Percentiles rank a stretch among this genome's conserved stretches.
Conservation (phyloP, 2,113 vertebrate genomes). For the Colistium nudipinnis region DNA sequence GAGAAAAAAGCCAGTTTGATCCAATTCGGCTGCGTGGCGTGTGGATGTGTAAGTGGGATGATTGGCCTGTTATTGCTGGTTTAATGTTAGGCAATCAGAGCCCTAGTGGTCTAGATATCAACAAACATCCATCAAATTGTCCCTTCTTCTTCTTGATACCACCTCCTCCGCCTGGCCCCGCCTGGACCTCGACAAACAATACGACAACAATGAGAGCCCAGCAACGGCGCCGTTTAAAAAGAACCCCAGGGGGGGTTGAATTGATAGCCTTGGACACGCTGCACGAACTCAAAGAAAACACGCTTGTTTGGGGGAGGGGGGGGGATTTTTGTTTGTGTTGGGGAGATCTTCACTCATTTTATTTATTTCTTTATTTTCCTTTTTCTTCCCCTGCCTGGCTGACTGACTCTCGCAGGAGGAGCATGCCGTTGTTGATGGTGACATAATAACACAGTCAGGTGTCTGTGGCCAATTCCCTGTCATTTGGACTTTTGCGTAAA, state of each 20-base stretch:
- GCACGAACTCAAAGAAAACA: slow-evolving; percentile 59
- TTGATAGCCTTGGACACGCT: slow-evolving; percentile 70
- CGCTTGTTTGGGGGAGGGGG: slow-evolving; percentile 62
- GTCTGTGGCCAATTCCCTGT: slow-evolving; percentile 78
- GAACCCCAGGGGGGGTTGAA: slow-evolving; percentile 78
- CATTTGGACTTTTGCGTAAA: slow-evolving; percentile 84
- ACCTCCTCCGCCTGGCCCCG: slow-evolving; percentile 90
- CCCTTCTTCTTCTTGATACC: slow-evolving; percentile 95
- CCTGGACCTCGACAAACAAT: slow-evolving; percentile 88
- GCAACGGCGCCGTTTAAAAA: slow-evolving; percentile 85
- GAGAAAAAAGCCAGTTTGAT: slow-evolving; percentile 90
- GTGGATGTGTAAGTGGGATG: slow-evolving; percentile 99
- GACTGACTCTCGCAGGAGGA: slow-evolving; percentile 58
- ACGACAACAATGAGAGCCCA: slow-evolving; percentile 90
- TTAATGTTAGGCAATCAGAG: slow-evolving; percentile 99
- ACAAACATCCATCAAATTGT: slow-evolving; percentile 99
- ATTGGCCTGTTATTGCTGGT: slow-evolving; percentile 99
- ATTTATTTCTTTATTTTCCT: slow-evolving; percentile 57
- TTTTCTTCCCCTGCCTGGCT: slow-evolving; percentile 48
- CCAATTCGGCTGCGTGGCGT: slow-evolving; percentile 94
- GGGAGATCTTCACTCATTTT: slow-evolving; percentile 69
- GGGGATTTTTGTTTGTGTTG: slow-evolving; percentile 71
- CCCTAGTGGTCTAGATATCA: slow-evolving; percentile 99
- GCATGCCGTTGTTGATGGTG: slow-evolving; percentile 74
- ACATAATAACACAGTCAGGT: slow-evolving; percentile 86